A percentile compares a stretch with the other conserved stretches of the same genome.
Conservation (phyloP, 1,140 invertebrate species). For the Drosophila mojavensis region DNA sequence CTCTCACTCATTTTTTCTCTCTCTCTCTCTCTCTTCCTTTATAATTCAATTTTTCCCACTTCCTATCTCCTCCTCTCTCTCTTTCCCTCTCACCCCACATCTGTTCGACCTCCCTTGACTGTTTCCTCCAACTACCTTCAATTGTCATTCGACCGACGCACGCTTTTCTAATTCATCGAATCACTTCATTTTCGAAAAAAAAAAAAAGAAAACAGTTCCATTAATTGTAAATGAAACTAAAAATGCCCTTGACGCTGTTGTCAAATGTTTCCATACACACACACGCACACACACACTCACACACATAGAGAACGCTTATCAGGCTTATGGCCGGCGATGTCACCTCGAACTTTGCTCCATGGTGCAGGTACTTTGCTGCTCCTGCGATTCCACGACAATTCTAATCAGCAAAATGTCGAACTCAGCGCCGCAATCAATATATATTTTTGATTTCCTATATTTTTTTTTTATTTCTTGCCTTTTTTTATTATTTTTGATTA, state of each 20-base stretch:
- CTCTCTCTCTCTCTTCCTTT: neutral
- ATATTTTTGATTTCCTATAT: slow-evolving; percentile 5
- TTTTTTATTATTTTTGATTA: neutral
- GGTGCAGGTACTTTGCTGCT: slow-evolving; percentile 17
- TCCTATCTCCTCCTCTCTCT: neutral
- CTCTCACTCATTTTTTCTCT: no score
- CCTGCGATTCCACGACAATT: slow-evolving; percentile 1
- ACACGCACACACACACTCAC: slow-evolving; percentile 3
- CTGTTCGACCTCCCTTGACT: neutral
- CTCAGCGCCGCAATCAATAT: slow-evolving; percentile 2
- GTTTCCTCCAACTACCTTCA: slow-evolving; percentile 23
- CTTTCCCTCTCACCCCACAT: neutral
- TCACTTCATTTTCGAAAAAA: slow-evolving; percentile 3
- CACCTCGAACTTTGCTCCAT: slow-evolving; percentile 33
- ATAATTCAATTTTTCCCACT: no score
- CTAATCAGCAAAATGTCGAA: slow-evolving; percentile 14
- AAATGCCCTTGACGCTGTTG: slow-evolving; percentile 39
- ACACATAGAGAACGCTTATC: slow-evolving; percentile 56
- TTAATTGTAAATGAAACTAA: slow-evolving; percentile 35
- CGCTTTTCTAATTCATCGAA: slow-evolving; percentile 1
- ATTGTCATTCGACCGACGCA: slow-evolving; percentile 27
- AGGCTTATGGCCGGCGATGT: slow-evolving; percentile 30
- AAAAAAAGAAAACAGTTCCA: neutral
- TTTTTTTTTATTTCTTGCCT: neutral
- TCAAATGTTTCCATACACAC: slow-evolving; percentile 33